Conservation (phyloP, 2,888 invertebrate genomes). For the Serripes groenlandicus region DNA sequence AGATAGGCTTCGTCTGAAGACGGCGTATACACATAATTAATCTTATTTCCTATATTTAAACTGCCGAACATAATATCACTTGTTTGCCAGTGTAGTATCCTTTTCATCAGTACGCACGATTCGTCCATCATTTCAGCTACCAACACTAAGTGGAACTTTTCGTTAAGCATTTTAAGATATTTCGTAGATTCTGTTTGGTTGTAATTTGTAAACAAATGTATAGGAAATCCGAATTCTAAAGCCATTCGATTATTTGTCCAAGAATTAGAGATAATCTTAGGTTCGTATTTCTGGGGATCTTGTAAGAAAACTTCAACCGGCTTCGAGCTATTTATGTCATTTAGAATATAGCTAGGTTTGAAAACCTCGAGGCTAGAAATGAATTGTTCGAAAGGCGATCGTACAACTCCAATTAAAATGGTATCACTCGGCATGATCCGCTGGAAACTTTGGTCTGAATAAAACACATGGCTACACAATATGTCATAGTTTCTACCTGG, state of each 20-base stretch:
- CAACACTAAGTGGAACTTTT: not conserved
- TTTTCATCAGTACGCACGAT: too few relatives aligned
- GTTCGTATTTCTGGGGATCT: not conserved
- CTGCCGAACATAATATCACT: not conserved
- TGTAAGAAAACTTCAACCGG: not conserved
- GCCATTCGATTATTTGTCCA: not conserved
- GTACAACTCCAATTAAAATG: too few relatives aligned
- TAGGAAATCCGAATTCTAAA: not conserved
- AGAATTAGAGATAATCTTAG: not conserved
- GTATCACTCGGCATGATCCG: not conserved
- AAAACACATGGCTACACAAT: not conserved
- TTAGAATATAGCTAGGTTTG: not conserved
- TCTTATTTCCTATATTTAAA: not conserved
- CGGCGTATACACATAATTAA: not conserved
- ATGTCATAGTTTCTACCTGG: slow-evolving; percentile 5
- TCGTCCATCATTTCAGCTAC: not conserved
- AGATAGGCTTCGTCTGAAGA: not conserved
- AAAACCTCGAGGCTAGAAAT: not conserved
- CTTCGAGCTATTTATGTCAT: not conserved
- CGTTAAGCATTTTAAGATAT: not conserved
- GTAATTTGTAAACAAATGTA: not conserved
- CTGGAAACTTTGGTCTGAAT: not conserved
- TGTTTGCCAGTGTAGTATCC: too few relatives aligned
- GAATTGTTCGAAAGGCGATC: too few relatives aligned
- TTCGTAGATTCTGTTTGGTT: not conserved